Evolutionary conservation across 1,140 invertebrate species (phyloP), one percentile per base, ranked within the genome.

Genomic region (Aphaenogaster rudis): DNA sequence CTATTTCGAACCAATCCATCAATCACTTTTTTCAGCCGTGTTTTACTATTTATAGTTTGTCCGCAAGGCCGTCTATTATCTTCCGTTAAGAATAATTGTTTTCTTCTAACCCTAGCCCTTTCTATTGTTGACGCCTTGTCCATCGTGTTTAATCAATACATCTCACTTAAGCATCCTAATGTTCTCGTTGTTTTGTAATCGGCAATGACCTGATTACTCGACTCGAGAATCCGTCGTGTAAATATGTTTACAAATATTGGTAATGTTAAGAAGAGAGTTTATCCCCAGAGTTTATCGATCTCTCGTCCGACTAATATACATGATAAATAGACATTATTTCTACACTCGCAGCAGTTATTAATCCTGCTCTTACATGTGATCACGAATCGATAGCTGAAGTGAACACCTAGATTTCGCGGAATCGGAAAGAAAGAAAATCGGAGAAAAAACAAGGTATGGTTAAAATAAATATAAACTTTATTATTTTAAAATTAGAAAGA

Each of bases 11-110:
- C 88, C 39, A 57, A 90, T 94, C 94, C n/a, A 95, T 95, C 91
- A 95, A 95, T 95, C 94, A 95, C 82, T 93, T 87, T 90, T 91
- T 86, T 92, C 89, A 76, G 85, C 86, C 86, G 89, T 89, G 72
- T 89, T 92, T 92, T 91, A 93, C 92, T 93, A 93, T 92, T 93
- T 93, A 93, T 87, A 85, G 79, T 91, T 91, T 92, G 88, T 93
- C 91, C 88, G 86, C 87, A 79, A 87, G 88, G 88, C 74, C 88
- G 91, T 90, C 87, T 92, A 95, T 94, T 94, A 94, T 93, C 89
- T 93, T 89, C 88, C 69, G 80, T 89, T 90, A 89, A 88, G 84
- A 91, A 93, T 94, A 93, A 94, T 94, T 94, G 92, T 93, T 93
- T 11, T 76, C 11, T 77, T 76, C 48, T 76, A 76, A 45, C 9